Conservation (phyloP, 1,140 invertebrate genomes). For the Goniozus legneri region DNA sequence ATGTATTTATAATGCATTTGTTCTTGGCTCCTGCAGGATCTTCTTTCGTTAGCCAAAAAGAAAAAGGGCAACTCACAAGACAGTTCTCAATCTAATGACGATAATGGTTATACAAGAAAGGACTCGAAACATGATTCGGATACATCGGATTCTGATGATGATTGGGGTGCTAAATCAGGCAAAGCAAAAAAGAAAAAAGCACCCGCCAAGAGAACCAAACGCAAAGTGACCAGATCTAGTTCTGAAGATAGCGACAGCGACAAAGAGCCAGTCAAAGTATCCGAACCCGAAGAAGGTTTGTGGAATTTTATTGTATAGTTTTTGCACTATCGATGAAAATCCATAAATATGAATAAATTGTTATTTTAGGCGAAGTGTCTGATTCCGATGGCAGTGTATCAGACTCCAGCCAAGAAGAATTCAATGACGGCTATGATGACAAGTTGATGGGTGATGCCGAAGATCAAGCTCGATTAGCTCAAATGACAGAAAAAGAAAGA, state of each 20-base stretch:
- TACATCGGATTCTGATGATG: slow-evolving; percentile 71
- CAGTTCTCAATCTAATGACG: slow-evolving; percentile 60
- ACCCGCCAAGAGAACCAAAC: slow-evolving; percentile 39
- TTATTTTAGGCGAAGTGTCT: slow-evolving; percentile 64
- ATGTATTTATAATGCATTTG: slow-evolving; percentile 6
- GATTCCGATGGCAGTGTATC: slow-evolving; percentile 57
- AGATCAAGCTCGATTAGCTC: slow-evolving; percentile 81
- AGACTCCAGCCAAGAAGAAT: slow-evolving; percentile 63
- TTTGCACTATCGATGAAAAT: slow-evolving; percentile 12
- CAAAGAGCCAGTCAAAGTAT: slow-evolving; percentile 59
- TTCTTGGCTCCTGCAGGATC: slow-evolving; percentile 66
- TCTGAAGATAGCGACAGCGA: slow-evolving; percentile 56
- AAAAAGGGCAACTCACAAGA: slow-evolving; percentile 64
- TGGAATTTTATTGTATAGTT: too few relatives aligned
- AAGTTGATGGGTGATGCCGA: slow-evolving; percentile 97
- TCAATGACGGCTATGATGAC: slow-evolving; percentile 88
- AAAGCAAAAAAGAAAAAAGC: slow-evolving; percentile 62
- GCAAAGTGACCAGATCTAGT: slow-evolving; percentile 55
- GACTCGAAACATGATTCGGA: slow-evolving; percentile 58
- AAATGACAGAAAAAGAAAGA: slow-evolving; percentile 94
- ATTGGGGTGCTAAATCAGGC: slow-evolving; percentile 64
- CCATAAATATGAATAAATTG: not conserved
- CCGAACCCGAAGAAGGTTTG: slow-evolving; percentile 74
- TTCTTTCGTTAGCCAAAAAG: slow-evolving; percentile 82
- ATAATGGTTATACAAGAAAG: slow-evolving; percentile 48